Evolutionary conservation across 1,140 invertebrate species (phyloP), one percentile per base, ranked within the genome.

Genomic region (Ladona fulva): DNA sequence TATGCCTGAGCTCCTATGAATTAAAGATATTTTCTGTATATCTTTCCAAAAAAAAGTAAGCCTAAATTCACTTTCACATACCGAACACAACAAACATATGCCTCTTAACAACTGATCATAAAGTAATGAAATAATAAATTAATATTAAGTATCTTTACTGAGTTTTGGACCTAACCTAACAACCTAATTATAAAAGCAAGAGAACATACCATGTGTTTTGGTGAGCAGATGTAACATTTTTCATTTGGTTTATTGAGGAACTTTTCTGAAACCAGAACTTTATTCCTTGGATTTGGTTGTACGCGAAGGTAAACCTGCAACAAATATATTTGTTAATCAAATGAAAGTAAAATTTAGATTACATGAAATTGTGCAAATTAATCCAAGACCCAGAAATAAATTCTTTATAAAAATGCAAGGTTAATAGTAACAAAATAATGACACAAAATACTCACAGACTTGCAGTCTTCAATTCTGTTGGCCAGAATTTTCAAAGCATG

Each of bases 141-240:
- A n/a, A n/a, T n/a, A n/a, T n/a, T n/a, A n/a, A n/a, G n/a, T n/a
- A n/a, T n/a, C n/a, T n/a, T n/a, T n/a, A n/a, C n/a, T n/a, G n/a
- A n/a, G n/a, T n/a, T n/a, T n/a, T n/a, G n/a, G n/a, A n/a, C n/a
- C n/a, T n/a, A n/a, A n/a, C n/a, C n/a, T n/a, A n/a, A 24, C 80
- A 75, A 78, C 29, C 19, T 6, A 76, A 24, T 25, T 59, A 52
- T 78, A 8, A 77, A 37, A 81, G 73, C 78, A 78, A 74, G 76
- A 80, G 78, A 25, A 88, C 89, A 93, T 84, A 66, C 87, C 89
- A 0, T 91, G 1, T 94, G 94, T 81, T 95, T 94, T 5, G 90
- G 88, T 0, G 94, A 91, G 82, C 97, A 98, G 0, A 97, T 95
- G 80, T 95, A 92, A 82, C 94, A 95, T 79, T 92, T 91, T 1